These are phyloP conservation scores for Apostichopus japonicus DNA, from an alignment of 35 echinoderm and acorn worm genomes.

Conservation along the genomic window DNA sequence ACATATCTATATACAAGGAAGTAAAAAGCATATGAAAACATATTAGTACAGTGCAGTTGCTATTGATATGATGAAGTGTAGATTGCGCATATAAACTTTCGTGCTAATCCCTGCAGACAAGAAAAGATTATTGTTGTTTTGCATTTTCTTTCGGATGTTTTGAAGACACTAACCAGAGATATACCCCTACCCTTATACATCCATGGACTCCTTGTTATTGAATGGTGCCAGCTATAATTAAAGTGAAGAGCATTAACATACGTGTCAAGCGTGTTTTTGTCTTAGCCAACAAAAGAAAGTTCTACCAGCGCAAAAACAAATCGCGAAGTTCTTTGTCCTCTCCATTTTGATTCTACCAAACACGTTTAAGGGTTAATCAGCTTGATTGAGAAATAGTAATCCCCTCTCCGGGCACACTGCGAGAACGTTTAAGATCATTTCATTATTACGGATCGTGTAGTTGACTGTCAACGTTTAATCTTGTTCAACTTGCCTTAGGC, in stretches of 20 bases:
- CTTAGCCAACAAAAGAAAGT: not conserved
- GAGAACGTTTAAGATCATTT: slow-evolving; percentile 27
- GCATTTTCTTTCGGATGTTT: not conserved
- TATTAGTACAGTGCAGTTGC: not conserved
- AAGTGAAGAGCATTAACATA: not conserved
- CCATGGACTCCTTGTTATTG: not conserved
- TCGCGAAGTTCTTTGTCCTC: not conserved
- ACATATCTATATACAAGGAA: not conserved
- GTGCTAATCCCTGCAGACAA: too few species aligned
- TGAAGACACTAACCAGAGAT: not conserved
- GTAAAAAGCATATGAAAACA: not conserved
- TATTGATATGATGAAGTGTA: not conserved
- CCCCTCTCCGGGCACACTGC: not conserved
- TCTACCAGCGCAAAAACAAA: not conserved
- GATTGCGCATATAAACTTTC: too few species aligned
- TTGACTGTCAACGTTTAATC: slow-evolving; percentile 37
- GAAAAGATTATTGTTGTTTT: too few species aligned
- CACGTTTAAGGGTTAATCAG: not conserved
- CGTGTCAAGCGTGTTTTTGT: not conserved
- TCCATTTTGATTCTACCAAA: not conserved
- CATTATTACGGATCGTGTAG: slow-evolving; percentile 30
- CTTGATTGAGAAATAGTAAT: not conserved
- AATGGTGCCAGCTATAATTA: not conserved
- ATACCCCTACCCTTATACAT: not conserved
- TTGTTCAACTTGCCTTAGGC: slow-evolving; percentile 13